phyloP scores from a whole-genome alignment of 2,888 invertebrate species.

The Arge pagana region DNA sequence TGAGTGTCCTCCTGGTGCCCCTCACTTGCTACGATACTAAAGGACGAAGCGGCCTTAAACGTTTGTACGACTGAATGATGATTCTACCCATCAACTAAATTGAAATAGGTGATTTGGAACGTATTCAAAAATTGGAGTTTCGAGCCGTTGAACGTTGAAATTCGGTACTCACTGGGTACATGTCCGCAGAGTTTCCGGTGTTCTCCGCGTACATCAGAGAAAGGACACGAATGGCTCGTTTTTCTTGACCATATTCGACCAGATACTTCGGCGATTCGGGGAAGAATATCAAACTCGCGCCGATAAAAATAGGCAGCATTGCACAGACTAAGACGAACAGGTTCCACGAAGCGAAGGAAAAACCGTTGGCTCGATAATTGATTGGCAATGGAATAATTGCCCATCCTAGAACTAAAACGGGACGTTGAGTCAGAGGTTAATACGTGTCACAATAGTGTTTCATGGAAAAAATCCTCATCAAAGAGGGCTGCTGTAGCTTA shows the following conservation, averaged over 20 bases:
- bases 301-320: constrained; percentile 69
- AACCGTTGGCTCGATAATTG: constrained; percentile 62
- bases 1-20: too few species aligned
- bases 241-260: constrained; percentile 75
- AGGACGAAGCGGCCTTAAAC: too few species aligned
- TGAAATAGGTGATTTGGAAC: too few species aligned
- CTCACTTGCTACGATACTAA: too few species aligned
- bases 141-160: too few species aligned
- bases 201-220: constrained; percentile 71
- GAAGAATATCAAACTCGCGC: constrained; percentile 69
- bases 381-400: constrained; percentile 71
- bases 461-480: too few species aligned
- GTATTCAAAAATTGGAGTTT: too few species aligned
- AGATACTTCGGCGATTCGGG: constrained; percentile 83
- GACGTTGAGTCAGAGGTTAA: background rate
- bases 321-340: constrained; percentile 77
- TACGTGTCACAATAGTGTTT: background rate
- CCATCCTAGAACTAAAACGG: constrained; percentile 72
- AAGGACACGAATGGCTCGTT: constrained; percentile 70
- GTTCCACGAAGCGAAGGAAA: constrained; percentile 79
- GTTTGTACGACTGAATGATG: too few species aligned
- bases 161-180: constrained; percentile 46
- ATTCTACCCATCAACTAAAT: too few species aligned
- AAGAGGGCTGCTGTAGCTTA: too few species aligned
- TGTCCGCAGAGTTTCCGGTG: constrained; percentile 60